Percentiles rank a stretch among this genome's conserved stretches.
Evolutionary conservation across 2,888 invertebrate species (phyloP).

Genomic region (Lithophane semibrunnea): DNA sequence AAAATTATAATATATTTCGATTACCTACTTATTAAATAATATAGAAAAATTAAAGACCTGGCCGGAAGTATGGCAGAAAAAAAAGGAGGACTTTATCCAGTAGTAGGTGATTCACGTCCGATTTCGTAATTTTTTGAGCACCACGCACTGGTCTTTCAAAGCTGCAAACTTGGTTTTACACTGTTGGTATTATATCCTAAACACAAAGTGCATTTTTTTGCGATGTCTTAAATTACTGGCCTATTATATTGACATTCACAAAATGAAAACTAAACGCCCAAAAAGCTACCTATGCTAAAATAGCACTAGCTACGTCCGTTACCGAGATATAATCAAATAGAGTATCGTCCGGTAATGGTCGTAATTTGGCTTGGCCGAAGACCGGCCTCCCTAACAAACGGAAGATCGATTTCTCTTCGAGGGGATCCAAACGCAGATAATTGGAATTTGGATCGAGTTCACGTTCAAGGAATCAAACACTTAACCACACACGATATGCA

Average conservation of each 20-base stretch:
- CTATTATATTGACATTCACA: not conserved
- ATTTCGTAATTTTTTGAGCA: no score
- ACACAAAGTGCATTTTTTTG: no score
- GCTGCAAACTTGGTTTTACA: no score
- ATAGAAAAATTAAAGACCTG: no score
- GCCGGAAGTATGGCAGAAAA: no score
- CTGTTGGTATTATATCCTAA: no score
- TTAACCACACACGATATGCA: slow-evolving; percentile 64
- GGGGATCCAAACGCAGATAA: slow-evolving; percentile 68
- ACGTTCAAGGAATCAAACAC: slow-evolving; percentile 69
- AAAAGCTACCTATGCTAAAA: slow-evolving; percentile 28
- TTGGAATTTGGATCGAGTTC: slow-evolving; percentile 75
- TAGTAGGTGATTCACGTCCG: no score
- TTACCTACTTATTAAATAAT: no score
- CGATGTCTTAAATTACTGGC: no score
- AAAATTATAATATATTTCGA: no score
- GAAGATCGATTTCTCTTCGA: slow-evolving; percentile 71
- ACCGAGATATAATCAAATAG: slow-evolving; percentile 61
- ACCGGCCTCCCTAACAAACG: slow-evolving; percentile 67
- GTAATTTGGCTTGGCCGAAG: slow-evolving; percentile 61
- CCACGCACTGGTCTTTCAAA: no score
- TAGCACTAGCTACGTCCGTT: slow-evolving; percentile 39
- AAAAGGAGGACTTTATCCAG: no score
- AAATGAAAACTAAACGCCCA: slow-evolving; percentile 11
- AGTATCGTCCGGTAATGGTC: slow-evolving; percentile 62